Evolutionary conservation across 2,113 vertebrate species (phyloP).

Genomic region (Aphyosemion australe): DNA sequence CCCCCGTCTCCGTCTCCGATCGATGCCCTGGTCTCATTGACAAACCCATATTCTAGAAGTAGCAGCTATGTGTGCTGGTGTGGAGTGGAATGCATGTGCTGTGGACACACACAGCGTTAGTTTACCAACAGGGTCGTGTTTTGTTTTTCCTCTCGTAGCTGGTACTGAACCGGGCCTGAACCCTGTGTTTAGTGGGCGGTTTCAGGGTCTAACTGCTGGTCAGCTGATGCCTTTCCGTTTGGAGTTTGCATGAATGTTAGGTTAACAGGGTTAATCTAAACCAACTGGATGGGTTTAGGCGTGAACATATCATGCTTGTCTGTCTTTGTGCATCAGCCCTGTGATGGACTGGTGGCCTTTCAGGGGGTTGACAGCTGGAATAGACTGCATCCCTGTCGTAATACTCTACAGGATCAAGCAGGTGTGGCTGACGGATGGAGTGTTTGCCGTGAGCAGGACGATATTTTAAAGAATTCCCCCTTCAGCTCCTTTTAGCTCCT

Average conservation of each 20-base stretch:
- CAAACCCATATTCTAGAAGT: slow-evolving; percentile 45
- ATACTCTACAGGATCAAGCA: neutral
- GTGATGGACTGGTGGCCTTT: neutral
- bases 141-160: slow-evolving; percentile 3
- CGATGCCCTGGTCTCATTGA: slow-evolving; percentile 38
- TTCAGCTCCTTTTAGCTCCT: neutral
- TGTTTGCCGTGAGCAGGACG: neutral
- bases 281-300: neutral
- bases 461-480: neutral
- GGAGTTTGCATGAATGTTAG: neutral
- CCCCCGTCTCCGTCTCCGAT: slow-evolving; percentile 40
- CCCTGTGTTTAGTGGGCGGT: neutral
- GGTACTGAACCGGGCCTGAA: neutral
- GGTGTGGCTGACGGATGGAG: neutral
- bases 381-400: neutral
- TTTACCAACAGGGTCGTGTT: slow-evolving; percentile 43
- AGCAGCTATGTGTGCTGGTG: slow-evolving; percentile 28
- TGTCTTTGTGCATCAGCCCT: neutral
- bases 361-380: neutral
- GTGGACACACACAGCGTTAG: slow-evolving; percentile 37
- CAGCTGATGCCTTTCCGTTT: neutral
- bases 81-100: slow-evolving; percentile 10
- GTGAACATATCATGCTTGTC: neutral
- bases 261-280: neutral
- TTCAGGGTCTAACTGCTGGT: neutral